phyloP scores from a whole-genome alignment of 2,888 invertebrate genomes.

The Pseudoips prasinana region DNA sequence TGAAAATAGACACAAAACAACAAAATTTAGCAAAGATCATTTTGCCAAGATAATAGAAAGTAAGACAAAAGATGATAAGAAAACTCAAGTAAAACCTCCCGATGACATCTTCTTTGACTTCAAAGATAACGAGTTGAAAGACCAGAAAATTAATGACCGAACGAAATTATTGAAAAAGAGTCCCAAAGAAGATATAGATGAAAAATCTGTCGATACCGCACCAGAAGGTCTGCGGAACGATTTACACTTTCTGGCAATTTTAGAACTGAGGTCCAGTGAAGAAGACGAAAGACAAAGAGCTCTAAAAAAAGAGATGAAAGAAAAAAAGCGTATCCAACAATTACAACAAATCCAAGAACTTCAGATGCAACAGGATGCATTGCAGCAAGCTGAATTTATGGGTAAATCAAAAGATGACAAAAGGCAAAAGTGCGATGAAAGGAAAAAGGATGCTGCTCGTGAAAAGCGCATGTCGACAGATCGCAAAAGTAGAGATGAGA shows the following conservation, averaged over 20 bases:
- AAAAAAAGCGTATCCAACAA: constrained; percentile 78
- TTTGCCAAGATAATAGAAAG: constrained; percentile 82
- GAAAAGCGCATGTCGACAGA: constrained; percentile 78
- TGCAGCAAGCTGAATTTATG: constrained; percentile 63
- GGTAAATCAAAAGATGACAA: constrained; percentile 70
- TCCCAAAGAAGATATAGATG: constrained; percentile 47
- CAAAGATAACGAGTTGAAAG: constrained; percentile 53
- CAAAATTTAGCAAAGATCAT: constrained; percentile 83
- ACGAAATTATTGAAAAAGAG: constrained; percentile 51
- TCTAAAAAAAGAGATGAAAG: constrained; percentile 79
- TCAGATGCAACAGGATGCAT: constrained; percentile 72
- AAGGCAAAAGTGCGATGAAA: constrained; percentile 65
- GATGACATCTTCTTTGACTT: constrained; percentile 64
- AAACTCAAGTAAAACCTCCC: constrained; percentile 75
- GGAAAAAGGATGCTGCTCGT: constrained; percentile 68
- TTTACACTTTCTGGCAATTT: constrained; percentile 81
- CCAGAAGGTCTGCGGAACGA: constrained; percentile 70
- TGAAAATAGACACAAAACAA: constrained; percentile 67
- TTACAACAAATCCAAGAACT: constrained; percentile 74
- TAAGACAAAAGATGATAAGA: constrained; percentile 83
- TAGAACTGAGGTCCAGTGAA: constrained; percentile 82
- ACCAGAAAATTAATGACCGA: constrained; percentile 44
- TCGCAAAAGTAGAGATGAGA: constrained; percentile 77
- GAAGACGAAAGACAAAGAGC: constrained; percentile 83
- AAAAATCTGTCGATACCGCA: constrained; percentile 45